Evolutionary conservation across 2,113 vertebrate genomes (phyloP).

Genomic region (Zonotrichia leucophrys): DNA sequence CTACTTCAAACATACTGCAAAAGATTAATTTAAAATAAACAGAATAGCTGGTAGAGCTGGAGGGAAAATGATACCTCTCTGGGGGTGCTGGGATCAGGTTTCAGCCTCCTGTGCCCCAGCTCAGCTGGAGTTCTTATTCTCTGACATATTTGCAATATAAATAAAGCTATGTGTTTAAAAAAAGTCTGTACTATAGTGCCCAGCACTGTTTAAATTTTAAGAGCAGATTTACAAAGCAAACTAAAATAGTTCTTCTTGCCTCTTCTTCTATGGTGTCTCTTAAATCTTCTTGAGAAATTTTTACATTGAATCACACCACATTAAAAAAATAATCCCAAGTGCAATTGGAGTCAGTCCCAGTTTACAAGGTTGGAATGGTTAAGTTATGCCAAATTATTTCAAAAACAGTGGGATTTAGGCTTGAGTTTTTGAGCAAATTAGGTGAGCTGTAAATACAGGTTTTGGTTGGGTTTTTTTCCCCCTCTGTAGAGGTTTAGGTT

Average conservation of each 20-base stretch:
- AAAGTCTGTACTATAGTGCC: background rate
- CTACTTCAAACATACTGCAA: background rate
- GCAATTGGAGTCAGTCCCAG: rapidly evolving
- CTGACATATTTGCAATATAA: background rate
- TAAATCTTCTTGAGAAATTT: background rate
- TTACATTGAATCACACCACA: background rate
- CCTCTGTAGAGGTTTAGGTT: background rate
- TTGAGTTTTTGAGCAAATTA: background rate
- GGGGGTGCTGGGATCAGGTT: background rate
- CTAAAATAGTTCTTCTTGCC: background rate
- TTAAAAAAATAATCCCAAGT: background rate
- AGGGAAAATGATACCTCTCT: background rate
- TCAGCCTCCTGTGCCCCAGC: background rate
- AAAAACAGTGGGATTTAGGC: background rate
- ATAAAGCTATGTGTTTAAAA: background rate
- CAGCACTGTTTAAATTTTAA: background rate
- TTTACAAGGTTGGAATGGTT: background rate
- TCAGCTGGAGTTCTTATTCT: background rate
- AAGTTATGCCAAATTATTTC: background rate
- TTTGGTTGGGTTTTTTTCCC: background rate
- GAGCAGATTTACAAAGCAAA: background rate
- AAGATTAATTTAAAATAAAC: background rate
- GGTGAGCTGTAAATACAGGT: background rate
- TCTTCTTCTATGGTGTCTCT: background rate
- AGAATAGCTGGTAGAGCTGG: background rate